phyloP scores from a whole-genome alignment of 64 coral and sea anemone species.

The Dendrophyllia cribrosa region DNA sequence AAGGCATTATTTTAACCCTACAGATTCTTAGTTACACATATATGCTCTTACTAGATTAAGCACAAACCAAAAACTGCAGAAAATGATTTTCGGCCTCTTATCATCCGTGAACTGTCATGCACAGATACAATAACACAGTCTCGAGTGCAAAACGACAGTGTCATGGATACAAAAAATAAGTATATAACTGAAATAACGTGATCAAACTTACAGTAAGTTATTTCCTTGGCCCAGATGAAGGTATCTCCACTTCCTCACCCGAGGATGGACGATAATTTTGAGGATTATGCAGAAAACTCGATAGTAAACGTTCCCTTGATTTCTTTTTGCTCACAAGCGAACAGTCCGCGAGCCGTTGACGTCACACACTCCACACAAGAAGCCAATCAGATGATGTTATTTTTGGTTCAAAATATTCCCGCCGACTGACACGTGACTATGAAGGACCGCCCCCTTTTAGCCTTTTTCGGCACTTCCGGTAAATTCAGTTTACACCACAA shows the following conservation, averaged over 20 bases:
- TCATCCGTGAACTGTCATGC: constrained; percentile 28
- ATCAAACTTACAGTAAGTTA: constrained; percentile 6
- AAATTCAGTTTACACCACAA: no score
- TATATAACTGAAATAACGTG: neutral
- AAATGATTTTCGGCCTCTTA: neutral
- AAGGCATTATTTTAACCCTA: neutral
- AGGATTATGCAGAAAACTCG: constrained; percentile 89
- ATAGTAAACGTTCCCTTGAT: constrained; percentile 67
- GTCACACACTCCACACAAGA: constrained; percentile 66
- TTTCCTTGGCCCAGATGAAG: neutral
- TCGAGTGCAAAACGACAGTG: constrained; percentile 6
- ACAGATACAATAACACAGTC: constrained; percentile 39
- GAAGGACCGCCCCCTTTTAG: constrained; percentile 71
- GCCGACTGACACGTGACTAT: constrained; percentile 90
- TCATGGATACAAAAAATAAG: neutral
- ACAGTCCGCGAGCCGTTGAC: constrained; percentile 85
- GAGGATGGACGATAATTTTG: constrained; percentile 88
- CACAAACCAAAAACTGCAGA: neutral
- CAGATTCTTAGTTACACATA: neutral
- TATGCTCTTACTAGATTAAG: neutral
- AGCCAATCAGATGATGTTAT: constrained; percentile 77
- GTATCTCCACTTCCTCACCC: neutral
- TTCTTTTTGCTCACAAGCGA: constrained; percentile 80
- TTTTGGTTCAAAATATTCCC: constrained; percentile 96
- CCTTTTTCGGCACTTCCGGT: constrained; percentile 86